A percentile compares a stretch with the other conserved stretches of the same genome.
phyloP scores from a whole-genome alignment of 2,113 vertebrate species.

The Grammomys surdaster region DNA sequence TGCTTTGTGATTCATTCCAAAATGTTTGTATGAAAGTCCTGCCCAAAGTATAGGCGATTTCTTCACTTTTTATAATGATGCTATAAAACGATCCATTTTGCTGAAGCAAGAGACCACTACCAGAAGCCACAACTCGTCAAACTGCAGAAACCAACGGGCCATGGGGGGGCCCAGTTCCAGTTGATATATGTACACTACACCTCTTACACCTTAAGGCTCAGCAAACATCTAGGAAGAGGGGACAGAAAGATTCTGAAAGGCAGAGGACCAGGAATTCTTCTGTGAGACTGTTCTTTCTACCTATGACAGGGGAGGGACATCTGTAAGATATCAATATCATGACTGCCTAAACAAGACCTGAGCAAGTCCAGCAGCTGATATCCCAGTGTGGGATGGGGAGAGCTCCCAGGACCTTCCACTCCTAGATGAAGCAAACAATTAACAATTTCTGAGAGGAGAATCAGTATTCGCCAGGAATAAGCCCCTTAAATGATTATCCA shows the following conservation, averaged over 20 bases:
- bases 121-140: no score
- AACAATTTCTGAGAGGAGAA: neutral
- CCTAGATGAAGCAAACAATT: neutral
- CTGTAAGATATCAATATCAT: no score
- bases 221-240: neutral
- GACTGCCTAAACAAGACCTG: neutral
- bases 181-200: neutral
- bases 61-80: constrained; percentile 66
- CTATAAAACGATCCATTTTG: neutral
- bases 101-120: neutral
- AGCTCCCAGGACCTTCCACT: no score
- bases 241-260: neutral
- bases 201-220: neutral
- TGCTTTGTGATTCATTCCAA: constrained; percentile 63
- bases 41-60: constrained; percentile 69
- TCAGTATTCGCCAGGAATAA: neutral
- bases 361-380: neutral
- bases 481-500: neutral
- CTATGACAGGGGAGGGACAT: neutral
- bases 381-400: neutral
- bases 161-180: neutral
- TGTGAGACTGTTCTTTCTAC: neutral
- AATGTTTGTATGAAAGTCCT: neutral
- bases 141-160: neutral
- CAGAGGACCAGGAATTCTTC: no score